Conservation (phyloP, 2,797 vertebrate genomes). For the Chloroceryle amazona region DNA sequence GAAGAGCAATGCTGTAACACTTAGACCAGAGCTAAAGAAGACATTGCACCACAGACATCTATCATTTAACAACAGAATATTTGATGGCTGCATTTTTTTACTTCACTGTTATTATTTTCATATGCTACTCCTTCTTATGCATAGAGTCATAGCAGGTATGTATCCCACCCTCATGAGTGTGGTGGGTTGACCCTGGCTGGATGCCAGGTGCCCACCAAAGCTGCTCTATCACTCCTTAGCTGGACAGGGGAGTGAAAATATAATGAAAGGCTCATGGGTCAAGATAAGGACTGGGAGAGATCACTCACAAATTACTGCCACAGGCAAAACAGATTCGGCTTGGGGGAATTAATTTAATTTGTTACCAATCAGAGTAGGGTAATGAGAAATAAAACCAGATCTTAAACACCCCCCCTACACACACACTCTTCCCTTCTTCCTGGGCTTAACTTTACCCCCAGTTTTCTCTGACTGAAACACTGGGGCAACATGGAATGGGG, state of each 20-base stretch:
- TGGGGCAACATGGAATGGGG: not conserved
- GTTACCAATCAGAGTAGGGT: not conserved
- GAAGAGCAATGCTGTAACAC: constrained; percentile 6
- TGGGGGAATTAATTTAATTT: not conserved
- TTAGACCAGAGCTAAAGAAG: constrained; percentile 39
- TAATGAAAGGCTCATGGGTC: not conserved
- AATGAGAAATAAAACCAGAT: not conserved
- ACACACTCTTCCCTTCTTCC: not conserved
- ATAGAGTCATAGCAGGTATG: rapidly evolving
- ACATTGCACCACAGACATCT: not conserved
- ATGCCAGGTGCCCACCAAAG: not conserved
- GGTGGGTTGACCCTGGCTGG: not conserved
- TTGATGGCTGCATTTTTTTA: constrained; percentile 22
- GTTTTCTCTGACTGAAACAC: not conserved
- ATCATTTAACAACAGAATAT: not conserved
- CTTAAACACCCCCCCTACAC: not conserved
- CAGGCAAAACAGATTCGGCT: not conserved
- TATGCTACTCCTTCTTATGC: not conserved
- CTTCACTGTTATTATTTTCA: constrained; percentile 15
- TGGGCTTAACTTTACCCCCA: not conserved
- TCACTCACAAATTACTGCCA: not conserved
- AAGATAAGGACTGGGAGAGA: not conserved
- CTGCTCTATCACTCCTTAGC: not conserved
- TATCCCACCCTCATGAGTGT: not conserved
- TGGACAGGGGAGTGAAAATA: not conserved